Base-by-base conservation (phyloP, 2,888 invertebrate species). In the Cacoxenus indagator region DNA sequence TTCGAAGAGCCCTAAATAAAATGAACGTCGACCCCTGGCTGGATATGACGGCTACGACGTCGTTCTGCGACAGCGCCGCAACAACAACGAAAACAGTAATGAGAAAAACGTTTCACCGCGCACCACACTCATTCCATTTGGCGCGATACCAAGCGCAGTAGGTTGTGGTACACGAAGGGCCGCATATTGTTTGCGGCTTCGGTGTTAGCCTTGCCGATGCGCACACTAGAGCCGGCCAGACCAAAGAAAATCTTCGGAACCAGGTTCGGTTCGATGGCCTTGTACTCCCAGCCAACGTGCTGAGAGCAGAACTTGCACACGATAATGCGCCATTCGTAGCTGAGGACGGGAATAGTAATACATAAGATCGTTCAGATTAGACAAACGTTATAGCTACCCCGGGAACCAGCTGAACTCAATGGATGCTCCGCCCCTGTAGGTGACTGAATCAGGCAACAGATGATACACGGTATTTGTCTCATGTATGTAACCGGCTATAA, bases 361-460 rank as follows among this genome's bases (percentile, higher is more conserved):
- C n/a, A 43, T 24, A 57, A 31, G 5, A 29, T 46, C 2, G 43
- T 17, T 11, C 2, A 8, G 11, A 46, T 3, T 22, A 64, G 69
- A 6, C 8, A 51, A 65, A 51, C 17, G 14, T 11, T 65, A 37
- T 26, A 73, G 73, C 75, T 74, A 84, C 84, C 94, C 95, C 5
- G 95, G 95, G 87, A 96, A 96, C 96, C 96, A 96, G 73, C 92
- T 93, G 82, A 92, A 93, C 76, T 93, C 91, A n/a, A 91, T 91
- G 1, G 93, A 92, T 1, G 93, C 91, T 59, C 89, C 88, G 0
- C 89, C 88, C 57, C 83, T 85, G 31, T 90, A 88, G 17, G 92
- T 86, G 46, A 87, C 81, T 19, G 90, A 87, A 72, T 91, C 89
- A 22, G 88, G 86, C 61, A 85, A 71, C 0, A 91, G 90, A 65